Base-by-base conservation (phyloP, 2,797 vertebrate species). In the Hephaestus fuliginosus region DNA sequence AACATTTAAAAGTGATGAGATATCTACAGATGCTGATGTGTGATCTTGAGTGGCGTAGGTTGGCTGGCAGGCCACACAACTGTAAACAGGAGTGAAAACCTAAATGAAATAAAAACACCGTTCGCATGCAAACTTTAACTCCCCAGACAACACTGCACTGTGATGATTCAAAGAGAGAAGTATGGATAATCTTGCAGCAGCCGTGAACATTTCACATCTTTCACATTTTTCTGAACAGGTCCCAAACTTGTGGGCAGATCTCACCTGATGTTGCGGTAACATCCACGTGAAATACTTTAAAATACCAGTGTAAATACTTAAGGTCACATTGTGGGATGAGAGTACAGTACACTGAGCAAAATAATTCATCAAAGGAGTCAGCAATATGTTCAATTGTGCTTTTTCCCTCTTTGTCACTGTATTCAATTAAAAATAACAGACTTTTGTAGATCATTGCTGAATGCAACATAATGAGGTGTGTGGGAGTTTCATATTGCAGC, bases 71-170 rank as follows among this genome's bases (percentile, higher is more conserved):
- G 68, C 57, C 64, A 52, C 76, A 76, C 46, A 63, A 81, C 75
- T 81, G 69, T 88, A 89, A 91, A 91, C 82, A 82, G 55, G 73
- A 77, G 73, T 74, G 70, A 76, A 83, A 86, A 85, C 22, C 64
- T 83, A 81, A 48, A 44, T 8, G 8, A 20, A 39, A 74, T 20
- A 77, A 69, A 68, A 66, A 77, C 22, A 66, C 12, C 51, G 64
- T 68, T 72, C 52, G 52, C 74, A 78, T 77, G 77, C 80, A 86
- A 67, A 70, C 25, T 68, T 30, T 36, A 30, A 65, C 80, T 79
- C 48, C 49, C 56, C 56, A 75, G 65, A 81, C 65, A 60, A 61
- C 69, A 66, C 30, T 36, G 63, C 33, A 13, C 39, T 76, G n/a
- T 52, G 62, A 86, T 70, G 77, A 86, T 48, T 81, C 55, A 78